Percentiles rank a stretch among this genome's conserved stretches.
These are phyloP conservation scores for Tokudaia tokunoshimensis DNA, from an alignment of 2,797 vertebrate species.

Conservation along the genomic window DNA sequence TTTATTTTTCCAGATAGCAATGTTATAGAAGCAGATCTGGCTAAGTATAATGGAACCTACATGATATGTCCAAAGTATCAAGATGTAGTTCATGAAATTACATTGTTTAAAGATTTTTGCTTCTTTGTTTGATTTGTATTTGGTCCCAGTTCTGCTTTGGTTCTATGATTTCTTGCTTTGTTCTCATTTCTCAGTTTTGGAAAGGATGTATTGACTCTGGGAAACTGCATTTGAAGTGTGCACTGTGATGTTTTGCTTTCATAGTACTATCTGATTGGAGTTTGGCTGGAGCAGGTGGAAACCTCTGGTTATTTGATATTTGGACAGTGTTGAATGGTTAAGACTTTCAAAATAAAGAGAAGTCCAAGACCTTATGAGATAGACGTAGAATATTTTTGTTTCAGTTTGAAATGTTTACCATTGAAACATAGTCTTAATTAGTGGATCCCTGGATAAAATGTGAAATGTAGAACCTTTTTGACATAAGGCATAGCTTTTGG, in stretches of 20 bases:
- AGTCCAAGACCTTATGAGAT: not conserved
- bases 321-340: not conserved
- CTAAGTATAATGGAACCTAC: no score
- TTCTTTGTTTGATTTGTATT: no score
- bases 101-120: not conserved
- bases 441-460: not conserved
- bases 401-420: not conserved
- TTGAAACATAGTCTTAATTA: not conserved
- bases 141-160: not conserved
- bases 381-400: not conserved
- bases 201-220: not conserved
- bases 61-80: no score
- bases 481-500: not conserved
- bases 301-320: not conserved
- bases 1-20: not conserved
- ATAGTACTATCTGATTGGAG: not conserved
- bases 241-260: not conserved
- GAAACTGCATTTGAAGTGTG: not conserved
- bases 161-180: not conserved
- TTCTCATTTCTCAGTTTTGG: not conserved
- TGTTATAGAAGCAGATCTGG: no score
- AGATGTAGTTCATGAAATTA: not conserved
- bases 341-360: not conserved
- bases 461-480: not conserved
- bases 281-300: no score